Evolutionary conservation across 2,888 invertebrate species (phyloP), one percentile per base, ranked within the genome.

Genomic region (Thecocarcelia acutangulata): DNA sequence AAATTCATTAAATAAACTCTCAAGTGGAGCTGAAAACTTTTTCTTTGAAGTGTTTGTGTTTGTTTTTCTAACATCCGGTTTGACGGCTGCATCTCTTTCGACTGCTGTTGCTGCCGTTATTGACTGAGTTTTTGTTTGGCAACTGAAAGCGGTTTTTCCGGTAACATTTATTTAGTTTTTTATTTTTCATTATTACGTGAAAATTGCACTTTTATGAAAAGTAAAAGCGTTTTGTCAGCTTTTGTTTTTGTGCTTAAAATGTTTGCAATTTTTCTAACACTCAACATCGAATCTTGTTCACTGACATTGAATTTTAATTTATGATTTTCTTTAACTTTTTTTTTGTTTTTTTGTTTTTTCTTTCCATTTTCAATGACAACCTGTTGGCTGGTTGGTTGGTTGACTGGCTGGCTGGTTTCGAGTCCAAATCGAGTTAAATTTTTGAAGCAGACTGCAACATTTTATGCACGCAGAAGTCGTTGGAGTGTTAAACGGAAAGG

Each of bases 121-220:
- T 8, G 9, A 33, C 33, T 13, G 13, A 6, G 44, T 8, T 44
- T 63, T 46, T 33, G 19, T 61, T 56, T 74, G 48, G 33, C 19
- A 17, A 42, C 61, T 75, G 83, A 84, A 84, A 84, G 83, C 81
- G 80, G 84, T 84, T 84, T 83, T 84, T 84, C 84, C 83, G 75
- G 82, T 80, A 83, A 70, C 52, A 59, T 33, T 33, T 9, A 8
- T 33, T 33, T 5, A 11, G n/a, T 52, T 64, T 17, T 46, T 64
- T 58, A 50, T 64, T 66, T 77, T 64, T 74, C 64, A 54, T 33
- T 69, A 59, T 82, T 82, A 82, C 78, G 78, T 78, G 77, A 74
- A 82, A 78, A 74, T 75, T 72, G 50, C 56, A 52, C 40, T 40
- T 50, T 42, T 15, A 52, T 33, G 13, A 66, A 83, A 84, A 84